Evolutionary conservation across 2,797 vertebrate genomes (phyloP), one percentile per base, ranked within the genome.

Genomic region (Sebastes kiyomatsui): DNA sequence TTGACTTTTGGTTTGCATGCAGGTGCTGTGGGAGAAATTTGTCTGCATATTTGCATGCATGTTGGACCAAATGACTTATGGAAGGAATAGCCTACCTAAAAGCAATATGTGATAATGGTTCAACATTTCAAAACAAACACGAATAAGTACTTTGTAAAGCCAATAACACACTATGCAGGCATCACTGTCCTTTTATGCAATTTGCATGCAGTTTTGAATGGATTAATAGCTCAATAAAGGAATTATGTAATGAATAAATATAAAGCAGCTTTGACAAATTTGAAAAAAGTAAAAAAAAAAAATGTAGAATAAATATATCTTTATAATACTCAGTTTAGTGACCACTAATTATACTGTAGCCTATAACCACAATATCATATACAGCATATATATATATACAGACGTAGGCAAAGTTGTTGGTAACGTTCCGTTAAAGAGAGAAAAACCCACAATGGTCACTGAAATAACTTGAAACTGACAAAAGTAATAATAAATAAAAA

Each of bases 1-100:
- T n/a, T 66, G 33, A 83, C 91, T 91, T 92, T 33, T 33, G 23
- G 80, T 93, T 91, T 93, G 90, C 90, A 85, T 93, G 46, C 42
- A 82, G 52, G 64, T 38, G 65, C 61, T 62, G 71, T 33, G 55
- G 67, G 58, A 14, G 32, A 30, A 12, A 4, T 7, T 3, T 7
- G n/a, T 58, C 22, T 61, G 14, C 2, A 30, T 59, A 85, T 90
- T 91, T 92, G 80, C 90, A 91, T 91, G 49, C 10, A 33, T 33
- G 32, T 38, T 10, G 56, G 12, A 35, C 10, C 30, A 67, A 22
- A 52, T 35, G 22, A 3, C 18, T 7, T 4, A 10, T 32, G 28
- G 35, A 46, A 54, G 5, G n/a, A 13, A 20, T 2, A 35, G 38
- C 38, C 10, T 6, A 35, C 11, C 13, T 35, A 20, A 52, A 32